Evolutionary conservation across 2,888 invertebrate species (phyloP), one percentile per base, ranked within the genome.

Genomic region (Apomyelois bistriatella): DNA sequence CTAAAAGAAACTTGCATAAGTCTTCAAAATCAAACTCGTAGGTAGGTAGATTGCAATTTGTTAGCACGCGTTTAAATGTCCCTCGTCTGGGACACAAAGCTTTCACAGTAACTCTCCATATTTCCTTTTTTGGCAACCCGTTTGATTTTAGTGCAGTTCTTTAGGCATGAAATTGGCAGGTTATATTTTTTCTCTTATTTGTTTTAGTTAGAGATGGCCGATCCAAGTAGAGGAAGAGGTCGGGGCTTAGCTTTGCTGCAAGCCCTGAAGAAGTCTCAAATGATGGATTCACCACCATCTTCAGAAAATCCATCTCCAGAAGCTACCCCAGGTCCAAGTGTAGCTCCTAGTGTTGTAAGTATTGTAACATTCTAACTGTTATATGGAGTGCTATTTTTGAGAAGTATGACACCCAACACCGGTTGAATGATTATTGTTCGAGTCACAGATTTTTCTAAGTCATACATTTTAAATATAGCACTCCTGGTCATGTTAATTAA

Each of bases 191-290:
- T 22, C 22, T 22, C 22, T 22, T 2, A 22, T 3, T 22, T 52
- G 28, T 37, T 43, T 65, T 53, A 56, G 35, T 68, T 41, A 9
- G 32, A 15, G 28, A 87, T 87, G 86, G 72, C 76, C 15, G 87
- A 88, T 38, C 70, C 71, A 32, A 65, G 66, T 2, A 82, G 69
- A 58, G 87, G 89, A 36, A 79, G 85, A 35, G 89, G 89, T 7
- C 74, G 89, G 53, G 88, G 89, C 60, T 57, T 85, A 48, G 81
- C 82, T 49, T 66, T 87, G 54, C 70, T 89, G 8, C 74, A 83
- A 63, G 79, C 82, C 36, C 59, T 87, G 28, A 76, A 79, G 58
- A 85, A 79, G 58, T 63, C 78, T 0, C 81, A 85, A 46, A 66
- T 67, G 57, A 64, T 64, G 58, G 74, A 73, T 1, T 69, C 77